phyloP scores from a whole-genome alignment of 2,797 vertebrate genomes.

The Astyanax mexicanus region DNA sequence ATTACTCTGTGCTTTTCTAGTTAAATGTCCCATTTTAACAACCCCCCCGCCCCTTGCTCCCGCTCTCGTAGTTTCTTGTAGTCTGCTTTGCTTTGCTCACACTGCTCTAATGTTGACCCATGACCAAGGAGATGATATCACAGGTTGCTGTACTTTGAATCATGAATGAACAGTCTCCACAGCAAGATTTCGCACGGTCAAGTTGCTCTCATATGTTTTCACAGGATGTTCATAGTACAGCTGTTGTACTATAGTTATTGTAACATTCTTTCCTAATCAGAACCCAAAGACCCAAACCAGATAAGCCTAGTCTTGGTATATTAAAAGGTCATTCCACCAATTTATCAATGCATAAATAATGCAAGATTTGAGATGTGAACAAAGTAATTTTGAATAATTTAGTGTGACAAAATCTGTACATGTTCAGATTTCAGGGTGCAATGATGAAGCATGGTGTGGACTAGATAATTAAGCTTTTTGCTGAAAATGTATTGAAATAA shows the following conservation, averaged over 20 bases:
- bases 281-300: too few species aligned
- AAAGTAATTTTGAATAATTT: background rate
- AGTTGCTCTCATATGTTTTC: background rate
- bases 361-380: background rate
- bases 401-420: background rate
- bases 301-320: too few species aligned
- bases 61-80: background rate
- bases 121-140: constrained; percentile 16
- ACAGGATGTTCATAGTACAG: background rate
- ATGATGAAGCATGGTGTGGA: too few species aligned
- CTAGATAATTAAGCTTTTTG: too few species aligned
- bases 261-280: background rate
- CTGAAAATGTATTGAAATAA: too few species aligned
- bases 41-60: background rate
- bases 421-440: too few species aligned
- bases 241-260: background rate
- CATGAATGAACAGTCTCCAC: background rate
- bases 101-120: constrained; percentile 24
- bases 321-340: background rate
- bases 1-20: constrained; percentile 28
- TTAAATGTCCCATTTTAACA: background rate
- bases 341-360: background rate
- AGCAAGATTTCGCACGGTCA: background rate
- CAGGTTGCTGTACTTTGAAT: background rate
- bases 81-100: constrained; percentile 13